Base-by-base conservation (phyloP, 2,113 vertebrate genomes). In the Egretta garzetta region DNA sequence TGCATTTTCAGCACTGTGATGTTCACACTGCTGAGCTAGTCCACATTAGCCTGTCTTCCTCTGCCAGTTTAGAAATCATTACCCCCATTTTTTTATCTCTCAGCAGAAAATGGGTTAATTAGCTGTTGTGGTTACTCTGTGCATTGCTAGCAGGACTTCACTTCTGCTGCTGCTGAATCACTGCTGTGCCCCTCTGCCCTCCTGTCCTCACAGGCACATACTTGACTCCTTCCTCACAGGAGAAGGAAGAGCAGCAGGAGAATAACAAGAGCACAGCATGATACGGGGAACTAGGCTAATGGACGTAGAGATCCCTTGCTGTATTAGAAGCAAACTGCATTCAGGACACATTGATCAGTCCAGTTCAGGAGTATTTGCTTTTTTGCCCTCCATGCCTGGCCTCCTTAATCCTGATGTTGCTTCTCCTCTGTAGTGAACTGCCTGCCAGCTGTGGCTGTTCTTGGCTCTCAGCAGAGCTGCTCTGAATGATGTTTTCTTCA, bases 91-190 rank as follows among this genome's bases (percentile, higher is more conserved):
- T 63, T 47, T 18, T 7, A 62, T 19, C 8, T 55, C 20, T 33
- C 63, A 77, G 67, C 80, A 90, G 62, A 39, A 49, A 86, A 58
- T 41, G 28, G 19, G 32, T 91, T 93, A 90, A 76, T 73, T 45
- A 66, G 22, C 56, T 81, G 33, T 50, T 59, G 12, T 76, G 41
- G 27, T 45, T 87, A 66, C 43, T 76, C 32, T 58, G 26, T 85
- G 58, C 53, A 66, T 7, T 50, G 49, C 73, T 60, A 39, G 32
- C 27, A 88, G 47, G 60, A 80, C 60, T 75, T 60, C n/a, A n/a
- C n/a, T n/a, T n/a, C n/a, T n/a, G n/a, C 80, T 86, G 47, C 75
- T 71, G 55, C 56, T 90, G 82, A 85, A 73, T 86, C 79, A 63
- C 37, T 59, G 59, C 52, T 68, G 26, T 53, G 56, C 45, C 27